Percentiles rank a stretch among this genome's conserved stretches.
Evolutionary conservation across 2,113 vertebrate genomes (phyloP).

Genomic region (Scomber japonicus): DNA sequence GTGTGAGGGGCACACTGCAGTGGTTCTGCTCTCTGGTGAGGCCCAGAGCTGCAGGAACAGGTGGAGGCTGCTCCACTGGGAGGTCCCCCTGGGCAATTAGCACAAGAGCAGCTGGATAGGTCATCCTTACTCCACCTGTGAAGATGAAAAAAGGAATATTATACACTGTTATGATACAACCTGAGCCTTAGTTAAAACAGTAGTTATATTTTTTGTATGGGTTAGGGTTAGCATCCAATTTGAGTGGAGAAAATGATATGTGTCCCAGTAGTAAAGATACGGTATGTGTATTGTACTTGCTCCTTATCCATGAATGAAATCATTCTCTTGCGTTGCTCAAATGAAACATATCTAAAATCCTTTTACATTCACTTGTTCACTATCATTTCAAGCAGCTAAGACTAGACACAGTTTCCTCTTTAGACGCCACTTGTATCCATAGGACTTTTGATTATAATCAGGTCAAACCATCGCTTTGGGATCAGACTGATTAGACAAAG

Average conservation of each 20-base stretch:
- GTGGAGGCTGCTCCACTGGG: slow-evolving; percentile 88
- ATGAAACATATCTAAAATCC: slow-evolving; percentile 43
- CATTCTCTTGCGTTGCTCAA: slow-evolving; percentile 15
- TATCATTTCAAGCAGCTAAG: slow-evolving; percentile 17
- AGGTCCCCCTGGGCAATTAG: slow-evolving; percentile 96
- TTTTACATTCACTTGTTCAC: slow-evolving; percentile 2
- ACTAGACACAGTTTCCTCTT: slow-evolving; percentile 29
- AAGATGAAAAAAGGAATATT: slow-evolving; percentile 9
- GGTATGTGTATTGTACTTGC: background rate
- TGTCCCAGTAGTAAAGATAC: background rate
- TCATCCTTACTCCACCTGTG: slow-evolving; percentile 96
- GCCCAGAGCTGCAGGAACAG: slow-evolving; percentile 85
- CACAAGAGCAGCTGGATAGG: slow-evolving; percentile 96
- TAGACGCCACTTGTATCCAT: slow-evolving; percentile 32
- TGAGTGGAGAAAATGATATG: background rate
- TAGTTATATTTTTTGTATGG: background rate
- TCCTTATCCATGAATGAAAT: slow-evolving; percentile 19
- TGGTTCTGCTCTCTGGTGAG: slow-evolving; percentile 90
- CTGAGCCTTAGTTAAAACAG: background rate
- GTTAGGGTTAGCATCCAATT: background rate
- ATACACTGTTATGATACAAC: background rate
- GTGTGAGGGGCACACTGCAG: slow-evolving; percentile 95
- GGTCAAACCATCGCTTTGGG: slow-evolving; percentile 69
- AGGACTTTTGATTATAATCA: slow-evolving; percentile 70
- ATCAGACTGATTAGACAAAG: slow-evolving; percentile 74